phyloP scores from a whole-genome alignment of 2,888 invertebrate species.

The Dicyrtomina minuta region DNA sequence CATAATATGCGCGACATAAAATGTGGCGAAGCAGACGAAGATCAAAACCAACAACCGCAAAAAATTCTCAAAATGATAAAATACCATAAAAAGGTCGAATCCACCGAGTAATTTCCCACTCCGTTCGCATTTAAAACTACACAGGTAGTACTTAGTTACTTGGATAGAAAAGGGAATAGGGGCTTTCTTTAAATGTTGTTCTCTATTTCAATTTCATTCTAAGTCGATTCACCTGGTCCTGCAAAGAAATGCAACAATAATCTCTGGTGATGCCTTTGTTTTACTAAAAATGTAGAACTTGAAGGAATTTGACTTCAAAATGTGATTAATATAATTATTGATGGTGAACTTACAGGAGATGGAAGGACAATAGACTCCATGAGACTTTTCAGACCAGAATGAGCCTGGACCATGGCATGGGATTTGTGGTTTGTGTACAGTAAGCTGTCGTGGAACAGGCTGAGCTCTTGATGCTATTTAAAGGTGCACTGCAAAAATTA shows the following conservation, averaged over 20 bases:
- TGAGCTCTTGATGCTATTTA: slow-evolving; percentile 19
- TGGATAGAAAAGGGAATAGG: background rate
- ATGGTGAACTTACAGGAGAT: background rate
- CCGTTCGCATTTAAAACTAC: too few species aligned
- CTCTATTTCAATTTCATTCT: slow-evolving; percentile 7
- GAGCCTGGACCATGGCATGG: background rate
- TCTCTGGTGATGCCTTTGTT: too few species aligned
- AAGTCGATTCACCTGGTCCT: background rate
- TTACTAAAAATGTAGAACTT: too few species aligned
- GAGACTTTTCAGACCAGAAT: background rate
- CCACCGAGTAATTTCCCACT: too few species aligned
- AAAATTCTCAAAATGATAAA: too few species aligned
- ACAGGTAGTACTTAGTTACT: too few species aligned
- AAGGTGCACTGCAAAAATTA: slow-evolving; percentile 24
- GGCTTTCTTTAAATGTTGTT: background rate
- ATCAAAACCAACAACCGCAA: too few species aligned
- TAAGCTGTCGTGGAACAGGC: slow-evolving; percentile 12
- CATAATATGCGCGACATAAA: too few species aligned
- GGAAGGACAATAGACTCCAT: background rate
- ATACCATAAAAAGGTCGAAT: too few species aligned
- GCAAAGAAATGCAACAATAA: too few species aligned
- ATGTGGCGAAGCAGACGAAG: too few species aligned
- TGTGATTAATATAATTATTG: background rate
- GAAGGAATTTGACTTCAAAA: too few species aligned
- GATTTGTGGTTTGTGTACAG: background rate